Base-by-base conservation (phyloP, 2,797 vertebrate genomes). In the Brachymystax lenok region DNA sequence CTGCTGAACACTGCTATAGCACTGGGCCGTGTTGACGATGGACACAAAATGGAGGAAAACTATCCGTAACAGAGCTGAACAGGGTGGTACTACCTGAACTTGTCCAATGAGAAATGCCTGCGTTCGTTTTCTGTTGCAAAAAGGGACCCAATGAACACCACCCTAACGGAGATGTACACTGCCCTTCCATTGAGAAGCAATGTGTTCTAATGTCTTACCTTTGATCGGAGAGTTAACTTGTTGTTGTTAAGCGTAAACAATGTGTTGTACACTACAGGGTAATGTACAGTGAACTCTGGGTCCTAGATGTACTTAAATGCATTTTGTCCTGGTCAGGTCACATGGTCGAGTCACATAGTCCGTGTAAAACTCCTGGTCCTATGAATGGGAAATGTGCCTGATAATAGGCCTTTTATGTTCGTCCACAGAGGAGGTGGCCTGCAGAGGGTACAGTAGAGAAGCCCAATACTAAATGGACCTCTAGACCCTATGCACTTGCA, bases 161-260 rank as follows among this genome's bases (percentile, higher is more conserved):
- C 59, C 59, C 59, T 2, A 24, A 63, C 59, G 59, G 59, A 24
- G 59, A 24, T 24, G 59, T 27, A 91, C 86, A 91, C 89, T 91
- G 89, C 88, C 90, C 91, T 92, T 91, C 91, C 89, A 86, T 85
- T 87, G 88, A 92, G 82, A 91, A 92, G 91, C 89, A 92, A 91
- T 88, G 90, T 90, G 88, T 86, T 94, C 90, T 90, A 90, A 93
- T 92, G 92, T 95, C 92, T 94, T 94, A 94, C 87, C 85, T 92
- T 88, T 93, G 92, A 89, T 88, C 88, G 89, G 91, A 51, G 13
- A 7, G 35, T 27, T 30, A 82, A 91, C 87, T 92, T 92, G 90
- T 92, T 91, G 83, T 92, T 89, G 87, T 90, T 90, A 24, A 83
- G 76, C 64, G 85, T 93, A 88, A 90, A 91, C 87, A 90, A 92